phyloP scores from a whole-genome alignment of 2,888 invertebrate genomes.

The Volucella bombylans region DNA sequence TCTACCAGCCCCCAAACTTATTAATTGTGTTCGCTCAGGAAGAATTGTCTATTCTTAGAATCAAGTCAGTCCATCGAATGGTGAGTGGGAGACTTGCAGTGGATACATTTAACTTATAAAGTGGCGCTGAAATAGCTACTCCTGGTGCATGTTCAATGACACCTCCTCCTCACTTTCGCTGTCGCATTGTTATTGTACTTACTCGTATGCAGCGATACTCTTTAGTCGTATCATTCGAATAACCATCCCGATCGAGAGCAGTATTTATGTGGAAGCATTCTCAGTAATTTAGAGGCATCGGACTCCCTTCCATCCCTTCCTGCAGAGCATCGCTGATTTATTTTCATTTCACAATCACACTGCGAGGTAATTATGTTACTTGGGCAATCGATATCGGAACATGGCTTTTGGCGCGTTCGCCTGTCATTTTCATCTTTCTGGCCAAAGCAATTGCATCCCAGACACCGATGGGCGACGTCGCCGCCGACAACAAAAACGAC shows the following conservation, averaged over 20 bases:
- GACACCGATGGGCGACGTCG: conserved; percentile 36
- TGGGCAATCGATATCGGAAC: conserved; percentile 74
- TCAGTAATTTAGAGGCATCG: conserved; percentile 53
- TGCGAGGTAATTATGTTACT: conserved; percentile 74
- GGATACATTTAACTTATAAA: conserved; percentile 48
- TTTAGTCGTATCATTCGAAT: conserved; percentile 33
- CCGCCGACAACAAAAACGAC: not conserved
- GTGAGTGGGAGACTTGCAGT: conserved; percentile 50
- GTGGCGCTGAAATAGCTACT: conserved; percentile 58
- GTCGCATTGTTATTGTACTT: conserved; percentile 36
- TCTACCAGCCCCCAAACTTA: conserved; percentile 43
- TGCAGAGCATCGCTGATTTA: conserved; percentile 59
- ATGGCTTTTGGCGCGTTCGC: conserved; percentile 71
- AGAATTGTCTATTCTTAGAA: conserved; percentile 63
- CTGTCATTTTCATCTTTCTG: conserved; percentile 71
- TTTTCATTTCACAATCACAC: conserved; percentile 68
- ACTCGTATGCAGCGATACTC: conserved; percentile 15
- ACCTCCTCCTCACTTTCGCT: conserved; percentile 72
- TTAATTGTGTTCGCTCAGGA: conserved; percentile 47
- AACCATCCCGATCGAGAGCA: conserved; percentile 40
- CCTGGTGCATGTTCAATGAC: conserved; percentile 70
- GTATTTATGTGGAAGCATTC: conserved; percentile 56
- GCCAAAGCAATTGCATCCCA: conserved; percentile 5
- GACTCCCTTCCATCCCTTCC: conserved; percentile 19
- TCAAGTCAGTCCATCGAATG: not conserved